Conservation (phyloP, 2,888 invertebrate species). For the Parnassius glacialis region DNA sequence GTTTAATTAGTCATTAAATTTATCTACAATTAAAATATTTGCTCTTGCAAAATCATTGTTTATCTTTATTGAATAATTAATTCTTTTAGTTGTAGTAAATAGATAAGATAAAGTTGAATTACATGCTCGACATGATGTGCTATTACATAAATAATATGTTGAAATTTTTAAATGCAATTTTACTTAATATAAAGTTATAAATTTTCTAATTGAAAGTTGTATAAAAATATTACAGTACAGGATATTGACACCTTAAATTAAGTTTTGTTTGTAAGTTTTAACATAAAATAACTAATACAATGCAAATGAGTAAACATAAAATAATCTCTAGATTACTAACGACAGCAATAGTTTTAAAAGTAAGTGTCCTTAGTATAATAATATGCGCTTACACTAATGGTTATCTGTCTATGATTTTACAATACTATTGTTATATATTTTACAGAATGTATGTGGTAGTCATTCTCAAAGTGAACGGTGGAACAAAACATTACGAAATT, state of each 20-base stretch:
- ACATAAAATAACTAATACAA: neutral
- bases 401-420: too few relatives aligned
- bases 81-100: neutral
- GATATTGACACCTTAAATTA: neutral
- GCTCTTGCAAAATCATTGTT: neutral
- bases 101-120: conserved; percentile 19
- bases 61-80: neutral
- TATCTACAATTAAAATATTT: neutral
- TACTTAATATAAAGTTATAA: conserved; percentile 9
- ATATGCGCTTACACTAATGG: too few relatives aligned
- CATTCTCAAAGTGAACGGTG: neutral
- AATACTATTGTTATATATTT: neutral
- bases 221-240: neutral
- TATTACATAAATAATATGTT: conserved; percentile 4
- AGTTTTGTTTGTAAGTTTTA: neutral
- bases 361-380: conserved; percentile 5
- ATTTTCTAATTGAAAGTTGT: neutral
- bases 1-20: neutral
- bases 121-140: neutral
- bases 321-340: conserved; percentile 7
- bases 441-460: conserved; percentile 9
- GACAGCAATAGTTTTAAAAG: conserved; percentile 11
- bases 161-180: conserved; percentile 9
- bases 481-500: neutral
- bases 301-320: conserved; percentile 4